Evolutionary conservation across 2,888 invertebrate species (phyloP), one percentile per base, ranked within the genome.

Genomic region (Eudasyphora cyanicolor): DNA sequence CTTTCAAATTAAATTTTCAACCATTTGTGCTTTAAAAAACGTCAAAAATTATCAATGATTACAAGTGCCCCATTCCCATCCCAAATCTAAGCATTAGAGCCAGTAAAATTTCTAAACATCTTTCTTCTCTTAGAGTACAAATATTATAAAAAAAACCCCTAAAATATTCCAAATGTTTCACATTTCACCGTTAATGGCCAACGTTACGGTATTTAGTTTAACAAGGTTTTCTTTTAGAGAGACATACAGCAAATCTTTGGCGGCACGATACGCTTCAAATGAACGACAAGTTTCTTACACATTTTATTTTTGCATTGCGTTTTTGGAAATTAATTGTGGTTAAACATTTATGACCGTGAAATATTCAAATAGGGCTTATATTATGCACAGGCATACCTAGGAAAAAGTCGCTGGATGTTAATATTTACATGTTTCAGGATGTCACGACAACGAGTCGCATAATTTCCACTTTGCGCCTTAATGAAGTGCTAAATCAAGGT

Each of bases 181-280:
- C 45, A 45, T 45, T 45, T 45, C 45, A 45, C 12, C 45, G 45
- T 1, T 45, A n/a, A 12, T 45, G 17, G 60, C 60, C 14, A 60
- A 60, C n/a, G 60, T 60, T 60, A 29, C 60, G 60, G 60, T 60
- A 14, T 60, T 60, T 60, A 60, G 60, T 60, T 60, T 60, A 60
- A 60, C 60, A 60, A 29, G 60, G 29, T 29, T 29, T 60, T 29
- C n/a, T 2, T 45, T 2, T 14, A n/a, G 45, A 32, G 45, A 45
- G 45, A 45, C 14, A n/a, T 45, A n/a, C 0, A 32, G 29, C n/a
- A 60, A 60, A 19, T 54, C 24, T 7, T 17, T 60, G n/a, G 60
- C 60, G 60, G n/a, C 60, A 60, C 60, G 60, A n/a, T 60, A 60
- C 60, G 60, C 60, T 60, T 32, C 19, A 60, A 60, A 32, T 60